Base-by-base conservation (phyloP, 2,113 vertebrate genomes). In the Coptodon bakossiorum region DNA sequence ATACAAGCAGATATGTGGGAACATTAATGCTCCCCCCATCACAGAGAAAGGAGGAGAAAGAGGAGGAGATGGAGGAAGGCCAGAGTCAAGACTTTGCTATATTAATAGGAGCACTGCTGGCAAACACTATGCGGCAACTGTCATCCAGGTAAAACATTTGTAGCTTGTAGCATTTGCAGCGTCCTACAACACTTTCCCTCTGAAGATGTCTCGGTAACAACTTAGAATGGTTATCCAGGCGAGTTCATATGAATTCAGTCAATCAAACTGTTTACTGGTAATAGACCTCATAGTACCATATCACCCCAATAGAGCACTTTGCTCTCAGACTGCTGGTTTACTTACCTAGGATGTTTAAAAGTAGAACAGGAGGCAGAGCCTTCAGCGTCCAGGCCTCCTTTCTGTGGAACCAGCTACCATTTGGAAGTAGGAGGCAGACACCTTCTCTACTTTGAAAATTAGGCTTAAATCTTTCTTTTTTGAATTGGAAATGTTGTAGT, bases 91-190 rank as follows among this genome's bases (percentile, higher is more conserved):
- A 84, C 34, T 84, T 53, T 40, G 48, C 14, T n/a, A 11, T 57
- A 27, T 22, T 54, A 86, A 68, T 11, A n/a, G 53, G 59, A 85
- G 82, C 4, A 3, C 6, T 24, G 31, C 82, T 66, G 83, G 87
- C 31, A 84, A 11, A 29, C 78, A 93, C 78, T 17, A 40, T 57
- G 98, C 98, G 84, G 98, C 98, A 57, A 94, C 96, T 24, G 57
- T 96, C 79, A 98, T 99, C 95, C 99, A 99, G 98, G 99, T 99
- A 94, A 78, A 88, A 78, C 48, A 6, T 59, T 16, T 40, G 11
- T 12, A 76, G n/a, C 38, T 50, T 71, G 36, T 68, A 68, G 36
- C 36, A 24, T 31, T 50, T 31, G 16, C 19, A 22, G 27, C 3
- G 1, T 36, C 59, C 81, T 34, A 66, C 8, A 48, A 29, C 10